Evolutionary conservation across 2,113 vertebrate species (phyloP), one percentile per base, ranked within the genome.

Genomic region (Ctenomys sociabilis): DNA sequence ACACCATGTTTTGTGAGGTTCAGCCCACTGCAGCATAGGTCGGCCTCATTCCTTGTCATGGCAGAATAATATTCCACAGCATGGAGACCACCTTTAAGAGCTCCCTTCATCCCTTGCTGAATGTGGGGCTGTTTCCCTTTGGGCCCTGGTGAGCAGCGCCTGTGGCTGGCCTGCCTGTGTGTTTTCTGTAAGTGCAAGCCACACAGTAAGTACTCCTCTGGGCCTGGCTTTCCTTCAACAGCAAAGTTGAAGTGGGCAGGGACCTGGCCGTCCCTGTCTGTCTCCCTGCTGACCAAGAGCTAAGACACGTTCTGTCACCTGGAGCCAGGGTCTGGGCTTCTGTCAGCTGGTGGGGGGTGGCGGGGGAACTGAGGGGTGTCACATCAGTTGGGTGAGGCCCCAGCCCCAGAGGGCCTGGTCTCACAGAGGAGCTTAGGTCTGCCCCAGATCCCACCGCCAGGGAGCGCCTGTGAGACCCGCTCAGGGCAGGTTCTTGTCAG

Each of bases 11-110:
- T 30, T 95, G 12, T 5, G 13, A 83, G 43, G 52, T 21, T 16
- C 16, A 3, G 2, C 70, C 24, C 4, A 12, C 0, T 0, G 35
- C 0, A 32, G 32, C 16, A 0, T 2, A 21, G 11, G 32, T 26
- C 8, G 57, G 28, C n/a, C 24, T 21, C 3, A 0, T 6, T 75
- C 37, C 13, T 91, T 85, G 59, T 86, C 28, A 88, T 0, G 52
- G 72, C 28, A n/a, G 43, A 91, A 7, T 68, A 22, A 9, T 35
- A 68, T 5, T 84, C 54, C 37, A 45, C 1, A 2, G 45, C 5
- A 32, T 1, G 80, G 66, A 63, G 73, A 52, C 8, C 19, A 43
- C 32, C 2, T 11, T 49, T 68, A 16, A 28, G 22, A 75, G 40
- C 68, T 24, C 63, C 30, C 22, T 14, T 45, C 7, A 43, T 49